Evolutionary conservation across 2,797 vertebrate species (phyloP).

Genomic region (Tenualosa thibaudeaui): DNA sequence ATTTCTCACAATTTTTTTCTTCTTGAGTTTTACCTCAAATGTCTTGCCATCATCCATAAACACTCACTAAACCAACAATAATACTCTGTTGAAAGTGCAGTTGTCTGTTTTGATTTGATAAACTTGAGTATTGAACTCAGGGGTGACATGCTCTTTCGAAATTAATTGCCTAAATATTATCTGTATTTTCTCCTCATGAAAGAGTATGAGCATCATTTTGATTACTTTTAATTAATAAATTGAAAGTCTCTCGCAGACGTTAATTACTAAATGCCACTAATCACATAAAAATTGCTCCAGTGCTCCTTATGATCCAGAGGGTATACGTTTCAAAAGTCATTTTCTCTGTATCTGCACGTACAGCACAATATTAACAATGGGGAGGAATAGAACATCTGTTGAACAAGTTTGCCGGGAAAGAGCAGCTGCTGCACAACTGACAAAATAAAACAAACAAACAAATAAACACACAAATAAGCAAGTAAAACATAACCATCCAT

Average conservation of each 20-base stretch:
- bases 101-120: background rate
- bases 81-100: background rate
- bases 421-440: background rate
- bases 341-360: background rate
- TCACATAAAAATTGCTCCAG: background rate
- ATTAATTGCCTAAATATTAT: background rate
- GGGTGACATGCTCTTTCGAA: background rate
- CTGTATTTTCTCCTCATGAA: background rate
- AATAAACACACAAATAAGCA: background rate
- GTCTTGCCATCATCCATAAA: background rate
- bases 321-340: background rate
- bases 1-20: background rate
- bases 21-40: background rate
- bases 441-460: background rate
- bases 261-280: slow-evolving; percentile 3
- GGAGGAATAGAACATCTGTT: background rate
- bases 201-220: background rate
- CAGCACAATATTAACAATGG: background rate
- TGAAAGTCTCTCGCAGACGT: background rate
- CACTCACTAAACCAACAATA: background rate
- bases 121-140: background rate
- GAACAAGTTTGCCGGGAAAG: background rate
- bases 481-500: background rate
- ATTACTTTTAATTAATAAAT: slow-evolving; percentile 1
- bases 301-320: background rate